Conservation (phyloP, 2,797 vertebrate genomes). For the Sebastes cheni region DNA sequence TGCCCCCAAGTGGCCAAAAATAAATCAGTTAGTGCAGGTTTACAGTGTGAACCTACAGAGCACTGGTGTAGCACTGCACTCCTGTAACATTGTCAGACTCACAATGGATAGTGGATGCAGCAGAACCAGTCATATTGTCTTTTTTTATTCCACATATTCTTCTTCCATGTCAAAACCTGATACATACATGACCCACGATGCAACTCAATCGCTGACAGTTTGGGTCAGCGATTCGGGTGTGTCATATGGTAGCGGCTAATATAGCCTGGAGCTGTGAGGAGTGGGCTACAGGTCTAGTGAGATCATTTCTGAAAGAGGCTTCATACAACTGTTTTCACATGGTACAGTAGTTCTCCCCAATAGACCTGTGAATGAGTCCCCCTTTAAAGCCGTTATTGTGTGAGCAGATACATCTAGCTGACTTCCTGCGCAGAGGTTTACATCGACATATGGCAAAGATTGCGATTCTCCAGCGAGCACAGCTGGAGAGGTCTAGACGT, state of each 20-base stretch:
- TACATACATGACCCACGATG: background rate
- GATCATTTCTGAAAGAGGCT: fast-evolving
- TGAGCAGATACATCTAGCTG: background rate
- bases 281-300: too few species aligned
- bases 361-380: background rate
- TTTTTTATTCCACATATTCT: background rate
- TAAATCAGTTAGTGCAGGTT: background rate
- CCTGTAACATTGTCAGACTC: too few species aligned
- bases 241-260: background rate
- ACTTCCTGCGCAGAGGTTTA: constrained; percentile 1
- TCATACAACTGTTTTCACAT: background rate
- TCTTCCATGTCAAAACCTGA: background rate
- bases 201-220: background rate
- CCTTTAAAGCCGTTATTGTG: background rate
- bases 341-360: background rate
- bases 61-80: too few species aligned
- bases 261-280: too few species aligned
- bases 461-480: constrained; percentile 23
- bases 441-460: constrained; percentile 30
- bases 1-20: background rate
- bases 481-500: constrained; percentile 63
- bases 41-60: too few species aligned
- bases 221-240: background rate
- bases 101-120: background rate
- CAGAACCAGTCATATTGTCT: background rate